Base-by-base conservation (phyloP, 2,113 vertebrate genomes). In the Onychostruthus taczanowskii region DNA sequence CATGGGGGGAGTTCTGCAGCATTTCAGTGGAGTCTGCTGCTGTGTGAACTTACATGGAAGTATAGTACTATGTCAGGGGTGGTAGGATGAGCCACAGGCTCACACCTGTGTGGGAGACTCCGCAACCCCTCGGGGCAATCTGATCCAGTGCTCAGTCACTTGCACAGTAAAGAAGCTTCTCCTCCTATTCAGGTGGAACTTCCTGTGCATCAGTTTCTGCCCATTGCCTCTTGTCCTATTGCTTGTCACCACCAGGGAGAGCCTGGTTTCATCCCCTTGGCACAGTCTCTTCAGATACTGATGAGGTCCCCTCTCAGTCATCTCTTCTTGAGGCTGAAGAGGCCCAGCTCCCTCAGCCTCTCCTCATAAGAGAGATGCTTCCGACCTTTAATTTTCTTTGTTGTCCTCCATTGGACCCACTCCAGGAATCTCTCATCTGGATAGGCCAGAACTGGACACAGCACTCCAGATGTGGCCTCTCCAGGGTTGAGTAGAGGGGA, bases 51-150 rank as follows among this genome's bases (percentile, higher is more conserved):
- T 79, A 21, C 24, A 9, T 7, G 22, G 31, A 56, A 3, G 7
- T 52, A 22, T 0, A 2, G 7, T 26, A 24, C 7, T 37, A 1
- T 12, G 11, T 14, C 21, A n/a, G 47, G 16, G 4, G 13, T n/a
- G 35, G 18, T 14, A n/a, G 31, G 18, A 33, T 56, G 27, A n/a
- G 7, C n/a, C 28, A 27, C 16, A 41, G 44, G 27, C 16, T 90
- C 30, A 33, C 39, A 75, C 10, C 13, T 59, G 1, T 21, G 23
- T 33, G n/a, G 41, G 24, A 79, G 6, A 43, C 13, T 22, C 30
- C 43, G 63, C 23, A 72, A 7, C 5, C 6, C 30, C 41, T 43
- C 20, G 0, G 7, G 24, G 13, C 9, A 47, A 72, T 49, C 30
- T 24, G 16, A 47, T 41, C 39, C 74, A 17, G n/a, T 9, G 28